Evolutionary conservation across 1,140 invertebrate genomes (phyloP).

Genomic region (Brachionus sp.): DNA sequence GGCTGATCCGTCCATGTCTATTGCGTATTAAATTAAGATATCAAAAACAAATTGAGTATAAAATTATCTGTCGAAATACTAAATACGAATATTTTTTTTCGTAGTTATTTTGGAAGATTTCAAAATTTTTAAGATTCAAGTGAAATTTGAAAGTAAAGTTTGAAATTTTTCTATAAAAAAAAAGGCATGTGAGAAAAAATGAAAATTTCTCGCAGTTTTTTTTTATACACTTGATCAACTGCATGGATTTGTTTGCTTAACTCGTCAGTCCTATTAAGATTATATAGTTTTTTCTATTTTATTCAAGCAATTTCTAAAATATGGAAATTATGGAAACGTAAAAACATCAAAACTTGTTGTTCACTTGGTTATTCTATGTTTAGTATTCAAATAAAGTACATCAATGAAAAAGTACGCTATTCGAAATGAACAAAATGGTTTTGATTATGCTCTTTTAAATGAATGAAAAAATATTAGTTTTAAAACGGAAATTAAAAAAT

Average conservation of each 20-base stretch:
- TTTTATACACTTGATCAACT: neutral
- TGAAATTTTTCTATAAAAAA: neutral
- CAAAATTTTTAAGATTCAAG: neutral
- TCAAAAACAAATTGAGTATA: slow-evolving; percentile 3
- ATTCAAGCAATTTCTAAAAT: neutral
- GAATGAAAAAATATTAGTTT: no score
- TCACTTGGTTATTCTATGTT: neutral
- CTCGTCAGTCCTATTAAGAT: neutral
- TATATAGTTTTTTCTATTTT: neutral
- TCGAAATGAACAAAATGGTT: neutral
- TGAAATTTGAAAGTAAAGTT: neutral
- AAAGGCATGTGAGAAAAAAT: neutral
- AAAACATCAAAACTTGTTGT: neutral
- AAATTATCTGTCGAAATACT: slow-evolving; percentile 9
- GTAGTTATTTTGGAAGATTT: slow-evolving; percentile 2
- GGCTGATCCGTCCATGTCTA: neutral
- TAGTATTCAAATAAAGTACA: neutral
- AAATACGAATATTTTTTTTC: slow-evolving; percentile 11
- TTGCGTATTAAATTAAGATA: slow-evolving; percentile 5
- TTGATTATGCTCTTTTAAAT: neutral
- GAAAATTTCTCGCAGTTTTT: neutral
- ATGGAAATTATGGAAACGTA: neutral
- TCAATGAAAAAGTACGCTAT: neutral
- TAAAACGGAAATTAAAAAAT: no score
- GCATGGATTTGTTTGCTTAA: neutral